Percentiles rank a stretch among this genome's conserved stretches.
phyloP scores from a whole-genome alignment of 2,797 vertebrate species.

The Heliangelus exortis region DNA sequence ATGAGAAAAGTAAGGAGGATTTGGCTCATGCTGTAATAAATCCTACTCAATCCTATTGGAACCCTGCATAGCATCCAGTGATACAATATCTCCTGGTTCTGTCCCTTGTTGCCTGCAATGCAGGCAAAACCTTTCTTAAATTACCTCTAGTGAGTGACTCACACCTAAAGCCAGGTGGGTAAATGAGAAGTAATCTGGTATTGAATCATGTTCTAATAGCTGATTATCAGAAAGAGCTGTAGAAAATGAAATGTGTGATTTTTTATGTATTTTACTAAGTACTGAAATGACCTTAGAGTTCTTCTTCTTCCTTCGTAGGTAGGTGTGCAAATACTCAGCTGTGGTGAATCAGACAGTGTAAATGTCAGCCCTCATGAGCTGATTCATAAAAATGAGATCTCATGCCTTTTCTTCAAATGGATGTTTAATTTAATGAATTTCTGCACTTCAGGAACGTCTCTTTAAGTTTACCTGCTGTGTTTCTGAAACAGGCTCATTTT shows the following conservation, averaged over 20 bases:
- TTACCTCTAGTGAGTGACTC: not conserved
- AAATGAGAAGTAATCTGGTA: not conserved
- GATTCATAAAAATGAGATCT: not conserved
- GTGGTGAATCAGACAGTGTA: not conserved
- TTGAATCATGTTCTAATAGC: not conserved
- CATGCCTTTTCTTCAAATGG: not conserved
- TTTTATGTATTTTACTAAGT: not conserved
- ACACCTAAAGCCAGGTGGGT: not conserved
- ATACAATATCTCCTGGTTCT: not conserved
- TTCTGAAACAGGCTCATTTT: not conserved
- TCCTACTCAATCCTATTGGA: constrained; percentile 37
- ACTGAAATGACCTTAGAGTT: not conserved
- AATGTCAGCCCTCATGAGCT: not conserved
- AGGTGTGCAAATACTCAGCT: not conserved
- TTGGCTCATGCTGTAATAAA: constrained; percentile 44
- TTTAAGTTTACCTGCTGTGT: not conserved
- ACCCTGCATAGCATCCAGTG: not conserved
- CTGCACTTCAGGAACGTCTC: not conserved
- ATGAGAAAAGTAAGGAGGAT: constrained; percentile 55
- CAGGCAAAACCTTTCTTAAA: not conserved
- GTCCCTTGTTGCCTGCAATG: not conserved
- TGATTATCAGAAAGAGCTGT: not conserved
- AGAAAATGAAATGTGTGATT: not conserved
- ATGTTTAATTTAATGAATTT: not conserved
- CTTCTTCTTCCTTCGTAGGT: not conserved